Evolutionary conservation across 2,888 invertebrate genomes (phyloP), one percentile per base, ranked within the genome.

Genomic region (Dynastes grantii): DNA sequence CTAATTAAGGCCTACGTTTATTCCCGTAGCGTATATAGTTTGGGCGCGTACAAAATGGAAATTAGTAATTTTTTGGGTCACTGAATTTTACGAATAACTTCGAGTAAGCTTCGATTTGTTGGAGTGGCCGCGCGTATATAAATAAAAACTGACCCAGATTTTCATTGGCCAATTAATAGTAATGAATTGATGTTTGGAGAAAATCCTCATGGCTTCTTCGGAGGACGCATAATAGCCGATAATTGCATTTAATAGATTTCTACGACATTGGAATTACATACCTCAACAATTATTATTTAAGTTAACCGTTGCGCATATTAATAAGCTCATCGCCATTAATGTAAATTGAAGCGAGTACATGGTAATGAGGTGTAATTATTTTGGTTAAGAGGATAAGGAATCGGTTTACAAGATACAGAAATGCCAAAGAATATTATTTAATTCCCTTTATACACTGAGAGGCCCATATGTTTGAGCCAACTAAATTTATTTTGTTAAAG

Each of bases 101-200:
- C 8, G n/a, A 55, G 22, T 55, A 55, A 55, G 55, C 55, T 55
- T 5, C 16, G n/a, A 55, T 5, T 55, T 55, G 8, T 55, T 27
- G 22, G 16, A 55, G 22, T 55, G 55, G 6, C 55, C 55, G 22
- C 16, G 22, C 22, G 55, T 55, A 55, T 22, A 55, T 55, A 55
- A 55, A 55, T 55, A 55, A 55, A 55, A 55, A 55, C 55, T 55
- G 55, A 55, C 55, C 55, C n/a, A 55, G 55, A 55, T 55, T 55
- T 55, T 55, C n/a, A 8, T 22, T 22, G 55, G 1, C 22, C 22
- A 55, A 55, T 55, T 55, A 55, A 55, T 55, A 55, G n/a, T 22
- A 55, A 55, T 22, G 9, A 55, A 55, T 22, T n/a, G 16, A 9
- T 55, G 22, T 55, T 55, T 16, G 22, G 55, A 55, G 55, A 55